Conservation (phyloP, 1,140 invertebrate genomes). For the Melitaea cinxia region DNA sequence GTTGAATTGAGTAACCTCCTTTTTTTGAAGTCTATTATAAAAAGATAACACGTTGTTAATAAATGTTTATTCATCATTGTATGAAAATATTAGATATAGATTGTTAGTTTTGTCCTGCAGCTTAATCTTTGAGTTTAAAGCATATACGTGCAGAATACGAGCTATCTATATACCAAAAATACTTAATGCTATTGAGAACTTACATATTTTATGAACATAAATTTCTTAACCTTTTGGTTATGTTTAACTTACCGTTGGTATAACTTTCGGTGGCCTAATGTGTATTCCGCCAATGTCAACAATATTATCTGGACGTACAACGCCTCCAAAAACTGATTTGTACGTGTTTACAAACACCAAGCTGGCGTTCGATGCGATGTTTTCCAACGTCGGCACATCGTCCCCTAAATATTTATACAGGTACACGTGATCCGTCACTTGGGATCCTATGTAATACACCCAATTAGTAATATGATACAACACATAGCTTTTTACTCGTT, state of each 20-base stretch:
- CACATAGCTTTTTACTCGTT: constrained; percentile 81
- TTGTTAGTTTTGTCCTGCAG: too few species aligned
- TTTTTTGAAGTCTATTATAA: too few species aligned
- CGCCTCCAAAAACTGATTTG: constrained; percentile 75
- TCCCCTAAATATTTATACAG: constrained; percentile 82
- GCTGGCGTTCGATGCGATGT: constrained; percentile 82
- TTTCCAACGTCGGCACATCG: constrained; percentile 80
- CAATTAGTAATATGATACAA: constrained; percentile 76
- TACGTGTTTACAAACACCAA: constrained; percentile 84
- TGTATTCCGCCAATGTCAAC: constrained; percentile 84
- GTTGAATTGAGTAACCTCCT: too few species aligned
- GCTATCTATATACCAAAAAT: too few species aligned
- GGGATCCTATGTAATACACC: constrained; percentile 76
- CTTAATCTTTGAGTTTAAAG: too few species aligned
- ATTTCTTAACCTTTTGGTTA: not conserved
- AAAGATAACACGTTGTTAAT: not conserved
- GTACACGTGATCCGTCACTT: constrained; percentile 80
- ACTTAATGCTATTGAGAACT: too few species aligned
- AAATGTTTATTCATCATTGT: not conserved
- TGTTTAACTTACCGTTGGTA: constrained; percentile 71
- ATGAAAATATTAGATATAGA: not conserved
- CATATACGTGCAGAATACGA: too few species aligned
- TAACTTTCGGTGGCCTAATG: constrained; percentile 64
- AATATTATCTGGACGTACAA: constrained; percentile 81
- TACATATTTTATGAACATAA: not conserved